Evolutionary conservation across 53 echinoderm and acorn worm species (phyloP).

Genomic region (Crossaster papposus): DNA sequence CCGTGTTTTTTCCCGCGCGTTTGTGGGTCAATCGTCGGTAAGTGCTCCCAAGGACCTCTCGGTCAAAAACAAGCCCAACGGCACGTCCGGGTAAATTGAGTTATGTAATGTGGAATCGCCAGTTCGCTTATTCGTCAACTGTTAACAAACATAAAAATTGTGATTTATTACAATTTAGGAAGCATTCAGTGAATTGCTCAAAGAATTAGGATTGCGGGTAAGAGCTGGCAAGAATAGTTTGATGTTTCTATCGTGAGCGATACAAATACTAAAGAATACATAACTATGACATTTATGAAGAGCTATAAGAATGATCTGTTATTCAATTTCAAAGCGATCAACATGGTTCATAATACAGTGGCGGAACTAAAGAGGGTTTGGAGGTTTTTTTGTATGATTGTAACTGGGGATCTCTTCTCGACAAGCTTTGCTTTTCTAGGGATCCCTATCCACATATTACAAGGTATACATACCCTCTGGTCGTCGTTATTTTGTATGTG

Average conservation of each 20-base stretch:
- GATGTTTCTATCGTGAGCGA: not conserved
- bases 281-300: not conserved
- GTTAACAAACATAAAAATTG: not conserved
- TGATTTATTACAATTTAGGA: constrained; percentile 4
- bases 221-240: not conserved
- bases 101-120: not conserved
- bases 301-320: too few species aligned
- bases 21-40: not conserved
- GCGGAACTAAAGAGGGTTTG: too few species aligned
- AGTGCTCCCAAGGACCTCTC: not conserved
- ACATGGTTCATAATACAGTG: too few species aligned
- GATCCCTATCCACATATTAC: too few species aligned
- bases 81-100: constrained; percentile 13
- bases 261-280: not conserved
- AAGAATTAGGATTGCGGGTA: not conserved
- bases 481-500: too few species aligned
- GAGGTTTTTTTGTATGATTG: too few species aligned
- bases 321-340: too few species aligned
- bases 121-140: not conserved
- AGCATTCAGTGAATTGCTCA: not conserved
- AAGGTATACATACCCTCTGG: too few species aligned
- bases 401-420: too few species aligned
- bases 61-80: not conserved
- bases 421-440: too few species aligned
- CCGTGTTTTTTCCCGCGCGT: not conserved